These are phyloP conservation scores for Glossosoma conforme DNA, from an alignment of 1,140 invertebrate genomes.

Conservation along the genomic window DNA sequence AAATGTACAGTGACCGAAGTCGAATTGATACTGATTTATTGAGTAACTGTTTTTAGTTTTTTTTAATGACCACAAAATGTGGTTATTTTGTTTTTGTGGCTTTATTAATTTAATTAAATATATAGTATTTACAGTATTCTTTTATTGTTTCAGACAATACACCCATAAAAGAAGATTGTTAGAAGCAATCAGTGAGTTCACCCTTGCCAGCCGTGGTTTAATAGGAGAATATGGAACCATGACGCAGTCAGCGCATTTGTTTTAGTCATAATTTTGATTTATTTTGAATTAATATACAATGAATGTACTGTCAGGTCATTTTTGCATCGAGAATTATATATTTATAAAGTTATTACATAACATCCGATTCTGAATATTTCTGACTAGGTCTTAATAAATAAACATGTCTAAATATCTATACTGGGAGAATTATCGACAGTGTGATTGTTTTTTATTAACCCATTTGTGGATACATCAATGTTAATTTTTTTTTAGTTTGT, in stretches of 20 bases:
- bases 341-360: too few relatives aligned
- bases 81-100: conserved; percentile 4
- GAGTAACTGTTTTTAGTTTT: too few relatives aligned
- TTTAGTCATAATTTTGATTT: conserved; percentile 5
- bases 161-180: conserved; percentile 40
- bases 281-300: neutral
- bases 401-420: too few relatives aligned
- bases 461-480: too few relatives aligned
- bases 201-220: conserved; percentile 43
- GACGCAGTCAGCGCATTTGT: conserved; percentile 21
- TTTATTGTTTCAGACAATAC: conserved; percentile 38
- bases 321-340: too few relatives aligned
- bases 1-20: too few relatives aligned
- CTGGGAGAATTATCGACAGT: too few relatives aligned
- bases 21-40: too few relatives aligned
- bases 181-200: conserved; percentile 47
- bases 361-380: too few relatives aligned
- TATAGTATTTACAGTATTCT: neutral
- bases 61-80: neutral
- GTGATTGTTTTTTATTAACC: too few relatives aligned
- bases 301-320: neutral
- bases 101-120: conserved; percentile 2
- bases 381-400: too few relatives aligned
- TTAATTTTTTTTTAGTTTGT: too few relatives aligned
- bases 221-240: conserved; percentile 33